phyloP scores from a whole-genome alignment of 1,140 invertebrate species.

The Heliconius melpomene region DNA sequence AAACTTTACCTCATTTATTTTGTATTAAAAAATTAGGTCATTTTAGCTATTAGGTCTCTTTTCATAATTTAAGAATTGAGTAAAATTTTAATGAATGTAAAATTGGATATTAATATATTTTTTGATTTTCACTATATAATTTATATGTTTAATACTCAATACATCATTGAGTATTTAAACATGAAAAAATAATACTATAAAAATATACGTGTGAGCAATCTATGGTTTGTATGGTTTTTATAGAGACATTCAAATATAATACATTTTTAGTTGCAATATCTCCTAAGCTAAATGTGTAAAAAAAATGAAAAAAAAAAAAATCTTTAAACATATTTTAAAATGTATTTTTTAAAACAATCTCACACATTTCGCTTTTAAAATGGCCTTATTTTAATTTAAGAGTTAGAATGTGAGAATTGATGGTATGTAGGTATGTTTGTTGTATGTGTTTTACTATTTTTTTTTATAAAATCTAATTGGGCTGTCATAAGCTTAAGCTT shows the following conservation, averaged over 20 bases:
- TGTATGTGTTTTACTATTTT: not conserved
- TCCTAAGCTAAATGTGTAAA: not conserved
- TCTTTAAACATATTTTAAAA: not conserved
- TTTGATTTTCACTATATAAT: too few relatives aligned
- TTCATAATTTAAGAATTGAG: not conserved
- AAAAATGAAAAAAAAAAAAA: not conserved
- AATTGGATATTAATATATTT: not conserved
- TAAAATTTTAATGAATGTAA: not conserved
- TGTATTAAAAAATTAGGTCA: not conserved
- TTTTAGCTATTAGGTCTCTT: not conserved
- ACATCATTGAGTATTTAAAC: too few relatives aligned
- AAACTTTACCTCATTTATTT: not conserved
- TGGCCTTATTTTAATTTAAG: too few relatives aligned
- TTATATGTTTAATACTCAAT: too few relatives aligned
- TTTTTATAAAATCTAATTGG: constrained; percentile 29
- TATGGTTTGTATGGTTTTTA: not conserved
- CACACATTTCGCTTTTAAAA: not conserved
- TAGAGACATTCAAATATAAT: not conserved
- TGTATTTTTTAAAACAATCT: not conserved
- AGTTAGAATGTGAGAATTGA: not conserved
- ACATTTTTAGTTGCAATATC: not conserved
- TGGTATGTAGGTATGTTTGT: constrained; percentile 13
- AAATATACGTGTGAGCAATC: too few relatives aligned
- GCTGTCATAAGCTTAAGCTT: constrained; percentile 35
- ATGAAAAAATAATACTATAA: too few relatives aligned